Base-by-base conservation (phyloP, 2,113 vertebrate genomes). In the Channa maculata region DNA sequence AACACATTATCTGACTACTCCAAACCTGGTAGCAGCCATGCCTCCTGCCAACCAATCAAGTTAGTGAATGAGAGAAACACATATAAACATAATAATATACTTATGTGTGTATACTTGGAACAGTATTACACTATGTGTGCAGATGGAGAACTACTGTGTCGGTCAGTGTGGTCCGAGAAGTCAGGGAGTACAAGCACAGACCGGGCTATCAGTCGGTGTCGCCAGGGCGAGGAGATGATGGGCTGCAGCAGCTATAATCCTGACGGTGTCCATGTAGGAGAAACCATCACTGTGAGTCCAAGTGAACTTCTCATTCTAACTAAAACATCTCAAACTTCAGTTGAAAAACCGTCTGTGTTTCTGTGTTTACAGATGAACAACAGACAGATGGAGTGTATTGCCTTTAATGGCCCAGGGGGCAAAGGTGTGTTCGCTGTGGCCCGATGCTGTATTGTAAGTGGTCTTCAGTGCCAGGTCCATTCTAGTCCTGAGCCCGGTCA, bases 91-190 rank as follows among this genome's bases (percentile, higher is more conserved):
- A 48, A 37, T 38, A 7, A 33, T 10, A n/a, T 15, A 14, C 52
- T 33, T 4, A 10, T 50, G 38, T 74, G 49, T 45, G 41, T 74
- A 45, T 45, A 33, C 1, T 1, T 57, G 37, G 14, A 8, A 51
- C n/a, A 51, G 49, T 3, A 36, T 52, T 14, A 13, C 9, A 8
- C 44, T 33, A 12, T 45, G 41, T 85, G 13, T 6, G 55, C 83
- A 95, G 96, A 79, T 0, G 79, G 78, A 64, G 92, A 85, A 76
- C 93, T 97, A 38, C 80, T 94, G 14, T 98, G 97, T 79, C 95
- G 96, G 64, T 96, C 96, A 0, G 95, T 96, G 90, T 97, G 97
- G 96, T 97, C 96, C 0, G 89, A 88, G 0, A 91, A 52, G 87
- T 96, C 95, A 0, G 94, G 88, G 5, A 86, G 71, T 9, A 43